Base-by-base conservation (phyloP, 2,888 invertebrate species). In the Liposcelis brunnea region DNA sequence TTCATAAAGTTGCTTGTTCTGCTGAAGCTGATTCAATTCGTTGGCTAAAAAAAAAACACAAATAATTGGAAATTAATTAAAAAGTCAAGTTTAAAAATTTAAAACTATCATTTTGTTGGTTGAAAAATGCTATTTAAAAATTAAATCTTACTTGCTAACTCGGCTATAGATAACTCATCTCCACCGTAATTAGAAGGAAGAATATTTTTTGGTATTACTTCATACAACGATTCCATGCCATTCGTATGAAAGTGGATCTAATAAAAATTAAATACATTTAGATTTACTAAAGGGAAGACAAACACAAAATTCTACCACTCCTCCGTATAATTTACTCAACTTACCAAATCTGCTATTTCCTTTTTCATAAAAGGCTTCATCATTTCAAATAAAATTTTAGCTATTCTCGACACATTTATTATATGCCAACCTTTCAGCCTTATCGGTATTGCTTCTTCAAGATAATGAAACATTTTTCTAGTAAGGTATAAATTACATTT, bases 401-500 rank as follows among this genome's bases (percentile, higher is more conserved):
- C 45, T 38, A 54, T 52, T 2, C 52, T 49, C 10, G 52, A 36
- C 26, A 49, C 51, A 42, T 54, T 52, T 38, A 55, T 47, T 7
- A 53, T 40, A 19, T 53, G 52, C 6, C 52, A 50, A 2, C 48
- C 49, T 44, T 52, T 50, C 12, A 53, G 47, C 14, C 53, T 26
- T 7, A 55, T 49, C 4, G 55, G 55, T 49, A 53, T 50, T 7
- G 52, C 55, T 43, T 55, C 55, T 52, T 55, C 49, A 10, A 47
- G 31, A 32, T 32, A 32, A n/a, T 11, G n/a, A 10, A 32, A 32
- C 10, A 32, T 32, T n/a, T 32, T 32, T 32, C n/a, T 32, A 10
- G n/a, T 11, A 32, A n/a, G n/a, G 10, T 11, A n/a, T n/a, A 32
- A 32, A n/a, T 32, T 32, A n/a, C 10, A 11, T 32, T n/a, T 32